Evolutionary conservation across 1,140 invertebrate species (phyloP), one percentile per base, ranked within the genome.

Genomic region (Micrasema minimum): DNA sequence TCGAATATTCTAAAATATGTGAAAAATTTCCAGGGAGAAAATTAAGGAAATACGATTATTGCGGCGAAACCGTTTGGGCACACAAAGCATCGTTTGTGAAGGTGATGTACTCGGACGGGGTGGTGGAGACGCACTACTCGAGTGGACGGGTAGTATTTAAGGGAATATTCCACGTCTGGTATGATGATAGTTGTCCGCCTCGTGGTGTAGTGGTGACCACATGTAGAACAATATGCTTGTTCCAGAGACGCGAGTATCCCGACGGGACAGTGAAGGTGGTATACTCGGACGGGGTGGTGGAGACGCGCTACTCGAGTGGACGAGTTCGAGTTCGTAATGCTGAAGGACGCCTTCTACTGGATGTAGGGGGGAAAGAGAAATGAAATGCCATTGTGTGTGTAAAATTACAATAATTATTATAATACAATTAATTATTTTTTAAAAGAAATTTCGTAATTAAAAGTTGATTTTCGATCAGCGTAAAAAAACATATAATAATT

Each of bases 51-150:
- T 84, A 95, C 38, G 93, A 96, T 81, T 98, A 94, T 84, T 94
- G 94, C 2, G 94, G 98, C 86, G 96, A 96, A 9, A 96, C 95
- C 1, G n/a, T n/a, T n/a, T n/a, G n/a, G n/a, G n/a, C n/a, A n/a
- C n/a, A n/a, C n/a, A n/a, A n/a, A n/a, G n/a, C n/a, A n/a, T n/a
- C n/a, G n/a, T n/a, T n/a, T n/a, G 88, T 94, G 0, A 97, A 97
- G 82, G 87, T 93, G 38, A 83, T 98, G 10, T 96, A 95, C 84
- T 86, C 88, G 0, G 93, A 97, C 83, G 96, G 96, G 18, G 89
- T 89, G 2, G 90, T 92, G 73, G 95, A 98, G 84, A 97, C 96
- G 0, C 86, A 92, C 51, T 98, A 97, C 80, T 87, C 92, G 0
- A 95, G 91, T 78, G 96, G 96, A 1, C 86, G 96, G 62, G 84